These are phyloP conservation scores for Grallaria varia DNA, from an alignment of 2,113 vertebrate species.

Conservation along the genomic window DNA sequence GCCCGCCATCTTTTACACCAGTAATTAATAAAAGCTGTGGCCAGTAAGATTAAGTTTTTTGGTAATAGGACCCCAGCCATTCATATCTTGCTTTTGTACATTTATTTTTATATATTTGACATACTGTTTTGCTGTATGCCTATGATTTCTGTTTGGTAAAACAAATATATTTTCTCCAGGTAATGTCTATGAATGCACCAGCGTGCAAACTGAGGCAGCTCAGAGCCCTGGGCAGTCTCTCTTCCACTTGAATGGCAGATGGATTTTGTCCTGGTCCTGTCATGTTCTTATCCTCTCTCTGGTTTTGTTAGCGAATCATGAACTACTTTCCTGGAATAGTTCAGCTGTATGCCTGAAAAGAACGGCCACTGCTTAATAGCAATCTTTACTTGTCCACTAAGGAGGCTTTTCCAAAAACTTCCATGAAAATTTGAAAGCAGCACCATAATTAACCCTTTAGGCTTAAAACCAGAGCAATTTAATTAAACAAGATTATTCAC, in stretches of 20 bases:
- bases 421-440: not conserved
- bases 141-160: not conserved
- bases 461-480: not conserved
- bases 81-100: not conserved
- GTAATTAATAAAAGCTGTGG: not conserved
- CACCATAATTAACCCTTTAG: not conserved
- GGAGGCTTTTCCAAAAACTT: not conserved
- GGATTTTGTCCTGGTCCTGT: not conserved
- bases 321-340: not conserved
- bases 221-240: not conserved
- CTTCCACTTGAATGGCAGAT: not conserved
- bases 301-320: not conserved
- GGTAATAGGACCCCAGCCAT: not conserved
- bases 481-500: not conserved
- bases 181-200: not conserved
- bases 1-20: not conserved
- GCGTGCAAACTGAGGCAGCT: not conserved
- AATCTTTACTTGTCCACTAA: not conserved
- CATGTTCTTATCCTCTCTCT: not conserved
- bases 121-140: not conserved
- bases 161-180: not conserved
- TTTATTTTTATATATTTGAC: not conserved
- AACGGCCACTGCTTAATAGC: not conserved
- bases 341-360: not conserved
- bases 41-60: not conserved